Evolutionary conservation across 2,888 invertebrate genomes (phyloP).

Genomic region (Drosophila atroscutellata): DNA sequence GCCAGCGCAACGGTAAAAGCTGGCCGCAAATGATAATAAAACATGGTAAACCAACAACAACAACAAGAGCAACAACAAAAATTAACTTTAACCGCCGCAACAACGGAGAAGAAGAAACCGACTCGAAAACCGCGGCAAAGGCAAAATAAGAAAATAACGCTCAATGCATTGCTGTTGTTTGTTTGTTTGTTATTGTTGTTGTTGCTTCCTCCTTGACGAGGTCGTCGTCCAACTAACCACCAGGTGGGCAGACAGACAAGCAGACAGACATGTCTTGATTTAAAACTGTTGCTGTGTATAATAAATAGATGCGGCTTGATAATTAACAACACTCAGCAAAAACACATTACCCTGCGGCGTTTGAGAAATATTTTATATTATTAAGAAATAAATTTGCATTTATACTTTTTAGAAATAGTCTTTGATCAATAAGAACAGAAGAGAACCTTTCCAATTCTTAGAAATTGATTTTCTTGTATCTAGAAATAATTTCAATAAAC

Average conservation of each 20-base stretch:
- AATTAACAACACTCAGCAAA: background rate
- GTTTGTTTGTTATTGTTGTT: conserved; percentile 10
- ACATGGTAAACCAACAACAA: conserved; percentile 41
- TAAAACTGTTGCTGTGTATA: conserved; percentile 29
- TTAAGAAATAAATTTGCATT: background rate
- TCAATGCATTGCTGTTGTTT: conserved; percentile 3
- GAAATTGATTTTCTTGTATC: background rate
- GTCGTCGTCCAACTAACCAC: conserved; percentile 39
- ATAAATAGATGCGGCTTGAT: conserved; percentile 9
- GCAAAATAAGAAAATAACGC: conserved; percentile 11
- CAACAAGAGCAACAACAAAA: background rate
- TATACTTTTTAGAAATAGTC: background rate
- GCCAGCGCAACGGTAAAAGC: conserved; percentile 53
- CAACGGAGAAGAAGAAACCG: conserved; percentile 18
- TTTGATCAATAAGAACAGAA: too few relatives aligned
- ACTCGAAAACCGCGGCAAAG: conserved; percentile 37
- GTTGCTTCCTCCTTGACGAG: conserved; percentile 16
- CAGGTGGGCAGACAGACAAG: conserved; percentile 24
- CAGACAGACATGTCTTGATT: conserved; percentile 1
- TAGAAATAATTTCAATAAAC: background rate
- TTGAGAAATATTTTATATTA: background rate
- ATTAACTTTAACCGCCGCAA: conserved; percentile 38
- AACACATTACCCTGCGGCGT: background rate
- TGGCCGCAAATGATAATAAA: conserved; percentile 68
- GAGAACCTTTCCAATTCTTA: background rate